These are phyloP conservation scores for Drosophila seclusa DNA, from an alignment of 2,888 invertebrate species.

Conservation along the genomic window DNA sequence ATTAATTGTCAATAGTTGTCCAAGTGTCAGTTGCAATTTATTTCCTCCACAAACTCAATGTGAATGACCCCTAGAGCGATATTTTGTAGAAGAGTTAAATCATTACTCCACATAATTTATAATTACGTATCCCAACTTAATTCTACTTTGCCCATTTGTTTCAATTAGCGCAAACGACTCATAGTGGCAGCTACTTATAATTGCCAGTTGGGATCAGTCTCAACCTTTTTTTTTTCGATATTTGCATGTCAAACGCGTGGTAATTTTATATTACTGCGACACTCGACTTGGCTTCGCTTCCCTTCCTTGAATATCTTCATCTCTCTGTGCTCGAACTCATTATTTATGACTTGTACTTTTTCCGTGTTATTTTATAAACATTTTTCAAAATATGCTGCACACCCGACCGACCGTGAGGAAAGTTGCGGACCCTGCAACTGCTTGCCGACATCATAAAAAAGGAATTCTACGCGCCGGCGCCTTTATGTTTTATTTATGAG, in stretches of 20 bases:
- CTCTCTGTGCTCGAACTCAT: constrained; percentile 58
- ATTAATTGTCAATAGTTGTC: constrained; percentile 78
- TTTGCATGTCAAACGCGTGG: constrained; percentile 77
- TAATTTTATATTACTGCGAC: constrained; percentile 75
- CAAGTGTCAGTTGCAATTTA: constrained; percentile 74
- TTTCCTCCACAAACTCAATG: constrained; percentile 59
- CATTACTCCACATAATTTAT: background rate
- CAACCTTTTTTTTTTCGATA: constrained; percentile 49
- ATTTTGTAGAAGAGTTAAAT: background rate
- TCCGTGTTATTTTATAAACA: constrained; percentile 80
- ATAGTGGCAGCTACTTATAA: constrained; percentile 27
- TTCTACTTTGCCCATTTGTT: background rate
- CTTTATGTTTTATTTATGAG: constrained; percentile 81
- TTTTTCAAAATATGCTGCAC: constrained; percentile 76
- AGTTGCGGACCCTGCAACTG: constrained; percentile 41
- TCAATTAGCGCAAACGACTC: constrained; percentile 35
- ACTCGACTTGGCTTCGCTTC: constrained; percentile 34
- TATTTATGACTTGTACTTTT: constrained; percentile 81
- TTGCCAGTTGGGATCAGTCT: constrained; percentile 39
- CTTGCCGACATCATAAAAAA: constrained; percentile 70
- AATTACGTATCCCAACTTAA: background rate
- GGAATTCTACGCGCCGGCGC: constrained; percentile 64
- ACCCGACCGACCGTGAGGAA: constrained; percentile 3
- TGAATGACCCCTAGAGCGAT: constrained; percentile 33
- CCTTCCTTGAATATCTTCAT: too few species aligned